Percentiles rank a stretch among this genome's conserved stretches.
Evolutionary conservation across 2,888 invertebrate genomes (phyloP).

Genomic region (Linhomoeus sp.): DNA sequence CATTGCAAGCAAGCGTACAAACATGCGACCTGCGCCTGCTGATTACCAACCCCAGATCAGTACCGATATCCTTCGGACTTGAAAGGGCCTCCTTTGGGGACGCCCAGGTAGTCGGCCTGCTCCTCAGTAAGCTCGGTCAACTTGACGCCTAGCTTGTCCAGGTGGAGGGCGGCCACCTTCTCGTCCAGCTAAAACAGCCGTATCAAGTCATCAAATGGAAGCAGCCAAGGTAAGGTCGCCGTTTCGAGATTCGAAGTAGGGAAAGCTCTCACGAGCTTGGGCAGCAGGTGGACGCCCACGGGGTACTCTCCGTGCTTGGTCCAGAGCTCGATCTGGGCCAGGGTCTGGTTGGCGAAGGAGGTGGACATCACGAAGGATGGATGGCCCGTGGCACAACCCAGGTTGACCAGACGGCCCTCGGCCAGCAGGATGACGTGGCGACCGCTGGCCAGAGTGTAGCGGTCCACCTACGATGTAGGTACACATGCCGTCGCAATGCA

Average conservation of each 20-base stretch:
- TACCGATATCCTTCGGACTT: slow-evolving; percentile 96
- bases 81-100: slow-evolving; percentile 70
- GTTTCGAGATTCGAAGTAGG: no score
- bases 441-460: slow-evolving; percentile 68
- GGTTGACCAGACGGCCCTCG: slow-evolving; percentile 83
- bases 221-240: no score
- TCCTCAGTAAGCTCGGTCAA: slow-evolving; percentile 64
- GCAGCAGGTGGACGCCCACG: no score
- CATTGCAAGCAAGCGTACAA: no score
- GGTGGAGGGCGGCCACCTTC: slow-evolving; percentile 83
- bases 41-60: no score
- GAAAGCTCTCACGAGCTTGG: no score
- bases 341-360: slow-evolving; percentile 91
- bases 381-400: slow-evolving; percentile 96
- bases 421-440: slow-evolving; percentile 81
- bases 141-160: slow-evolving; percentile 86
- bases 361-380: slow-evolving; percentile 99
- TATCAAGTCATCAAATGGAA: no score
- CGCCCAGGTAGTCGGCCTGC: slow-evolving; percentile 72
- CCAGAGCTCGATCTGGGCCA: slow-evolving; percentile 95
- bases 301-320: no score
- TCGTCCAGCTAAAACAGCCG: slow-evolving; percentile 51
- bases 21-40: no score
- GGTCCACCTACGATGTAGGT: no score
- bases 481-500: no score